Evolutionary conservation across 2,888 invertebrate species (phyloP).

Genomic region (Danaus chrysippus): DNA sequence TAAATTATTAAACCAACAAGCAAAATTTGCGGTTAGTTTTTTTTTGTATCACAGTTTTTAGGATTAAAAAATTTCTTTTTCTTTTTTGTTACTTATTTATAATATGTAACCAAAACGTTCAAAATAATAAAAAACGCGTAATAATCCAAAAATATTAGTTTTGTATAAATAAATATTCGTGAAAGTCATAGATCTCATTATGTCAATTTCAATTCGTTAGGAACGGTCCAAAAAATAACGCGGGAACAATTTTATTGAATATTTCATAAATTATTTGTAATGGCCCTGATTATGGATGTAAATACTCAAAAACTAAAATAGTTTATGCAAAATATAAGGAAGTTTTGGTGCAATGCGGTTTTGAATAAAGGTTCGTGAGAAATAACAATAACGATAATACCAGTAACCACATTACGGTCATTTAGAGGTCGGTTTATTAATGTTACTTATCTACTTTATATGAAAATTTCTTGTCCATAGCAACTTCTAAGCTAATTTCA

Average conservation of each 20-base stretch:
- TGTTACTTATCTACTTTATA: constrained; percentile 25
- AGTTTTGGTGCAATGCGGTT: constrained; percentile 8
- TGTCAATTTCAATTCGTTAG: constrained; percentile 23
- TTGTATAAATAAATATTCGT: no score
- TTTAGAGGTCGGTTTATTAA: constrained; percentile 17
- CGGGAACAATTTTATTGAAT: constrained; percentile 25
- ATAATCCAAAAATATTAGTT: no score
- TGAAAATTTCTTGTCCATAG: constrained; percentile 23
- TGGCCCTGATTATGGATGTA: background rate
- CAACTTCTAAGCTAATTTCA: constrained; percentile 67
- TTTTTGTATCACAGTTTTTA: no score
- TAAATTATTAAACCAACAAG: no score
- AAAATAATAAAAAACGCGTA: no score
- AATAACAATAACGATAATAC: constrained; percentile 16
- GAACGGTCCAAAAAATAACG: constrained; percentile 28
- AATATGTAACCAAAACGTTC: no score
- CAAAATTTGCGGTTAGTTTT: no score
- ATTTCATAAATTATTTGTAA: constrained; percentile 29
- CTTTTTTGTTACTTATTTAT: no score
- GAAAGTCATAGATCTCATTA: constrained; percentile 26
- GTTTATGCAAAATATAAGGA: background rate
- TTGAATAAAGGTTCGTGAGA: constrained; percentile 18
- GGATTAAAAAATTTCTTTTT: no score
- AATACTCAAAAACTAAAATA: background rate
- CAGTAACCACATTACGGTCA: constrained; percentile 10